These are phyloP conservation scores for Petrosia ficiformis DNA, from an alignment of 37 sponge, comb jelly and placozoan species.

Conservation along the genomic window DNA sequence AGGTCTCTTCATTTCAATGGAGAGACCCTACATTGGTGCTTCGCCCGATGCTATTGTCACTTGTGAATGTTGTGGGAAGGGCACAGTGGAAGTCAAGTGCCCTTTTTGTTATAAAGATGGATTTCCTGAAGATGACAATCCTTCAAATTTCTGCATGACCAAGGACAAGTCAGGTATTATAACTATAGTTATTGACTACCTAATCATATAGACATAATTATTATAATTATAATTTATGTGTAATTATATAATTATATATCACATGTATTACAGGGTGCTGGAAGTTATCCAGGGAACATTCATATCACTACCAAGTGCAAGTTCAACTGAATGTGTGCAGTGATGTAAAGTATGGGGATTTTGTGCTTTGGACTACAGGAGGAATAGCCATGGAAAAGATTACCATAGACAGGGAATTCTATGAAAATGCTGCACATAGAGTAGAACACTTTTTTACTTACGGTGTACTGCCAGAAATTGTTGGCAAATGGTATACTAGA, in stretches of 20 bases:
- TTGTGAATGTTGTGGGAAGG: background rate
- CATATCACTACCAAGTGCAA: conserved; percentile 10
- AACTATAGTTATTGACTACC: no score
- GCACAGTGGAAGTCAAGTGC: conserved; percentile 7
- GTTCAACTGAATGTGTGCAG: conserved; percentile 5
- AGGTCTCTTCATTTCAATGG: background rate
- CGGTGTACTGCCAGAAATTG: conserved; percentile 5
- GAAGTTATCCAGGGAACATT: background rate
- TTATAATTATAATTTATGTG: no score
- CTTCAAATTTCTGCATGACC: no score
- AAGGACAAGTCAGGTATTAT: no score
- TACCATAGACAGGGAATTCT: background rate
- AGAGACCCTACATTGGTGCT: background rate
- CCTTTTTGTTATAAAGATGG: background rate
- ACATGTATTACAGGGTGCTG: background rate
- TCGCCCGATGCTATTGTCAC: conserved; percentile 10
- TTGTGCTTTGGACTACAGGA: background rate
- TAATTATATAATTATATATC: background rate
- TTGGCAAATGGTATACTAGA: conserved; percentile 14
- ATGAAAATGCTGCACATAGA: background rate
- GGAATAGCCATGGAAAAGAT: background rate
- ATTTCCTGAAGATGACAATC: conserved; percentile 3
- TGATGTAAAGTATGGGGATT: background rate
- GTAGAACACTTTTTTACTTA: background rate
- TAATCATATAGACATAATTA: no score